These are phyloP conservation scores for Ploceus nigricollis DNA, from an alignment of 2,113 vertebrate species.

Conservation along the genomic window DNA sequence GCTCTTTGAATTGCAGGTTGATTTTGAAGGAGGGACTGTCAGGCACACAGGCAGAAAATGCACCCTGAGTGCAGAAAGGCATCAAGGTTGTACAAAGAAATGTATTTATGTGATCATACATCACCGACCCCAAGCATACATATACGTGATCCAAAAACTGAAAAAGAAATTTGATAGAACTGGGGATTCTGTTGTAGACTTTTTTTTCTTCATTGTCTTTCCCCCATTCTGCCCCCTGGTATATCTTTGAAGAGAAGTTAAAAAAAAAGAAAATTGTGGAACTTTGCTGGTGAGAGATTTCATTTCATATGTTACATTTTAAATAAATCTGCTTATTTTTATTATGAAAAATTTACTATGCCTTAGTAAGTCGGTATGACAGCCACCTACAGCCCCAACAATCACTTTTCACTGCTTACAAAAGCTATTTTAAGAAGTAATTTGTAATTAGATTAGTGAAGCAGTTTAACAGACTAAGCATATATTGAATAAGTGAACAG, in stretches of 20 bases:
- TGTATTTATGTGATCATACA: neutral
- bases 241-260: neutral
- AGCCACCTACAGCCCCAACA: neutral
- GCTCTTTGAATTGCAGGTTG: neutral
- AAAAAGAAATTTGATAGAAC: neutral
- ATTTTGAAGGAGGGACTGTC: neutral
- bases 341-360: neutral
- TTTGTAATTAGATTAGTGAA: conserved; percentile 69
- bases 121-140: neutral
- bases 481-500: conserved; percentile 67
- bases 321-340: conserved; percentile 11
- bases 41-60: neutral
- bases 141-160: neutral
- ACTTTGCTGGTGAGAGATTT: neutral
- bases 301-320: neutral
- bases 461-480: conserved; percentile 60
- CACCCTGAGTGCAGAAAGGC: neutral
- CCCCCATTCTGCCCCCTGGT: fast-evolving
- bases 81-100: neutral
- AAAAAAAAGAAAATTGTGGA: neutral
- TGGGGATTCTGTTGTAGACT: neutral
- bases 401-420: conserved; percentile 50
- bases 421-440: conserved; percentile 44
- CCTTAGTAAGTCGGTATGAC: neutral
- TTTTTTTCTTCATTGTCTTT: neutral